Evolutionary conservation across 92 coral and sea anemone genomes (phyloP).

Genomic region (Hydrozoanthus gracilis): DNA sequence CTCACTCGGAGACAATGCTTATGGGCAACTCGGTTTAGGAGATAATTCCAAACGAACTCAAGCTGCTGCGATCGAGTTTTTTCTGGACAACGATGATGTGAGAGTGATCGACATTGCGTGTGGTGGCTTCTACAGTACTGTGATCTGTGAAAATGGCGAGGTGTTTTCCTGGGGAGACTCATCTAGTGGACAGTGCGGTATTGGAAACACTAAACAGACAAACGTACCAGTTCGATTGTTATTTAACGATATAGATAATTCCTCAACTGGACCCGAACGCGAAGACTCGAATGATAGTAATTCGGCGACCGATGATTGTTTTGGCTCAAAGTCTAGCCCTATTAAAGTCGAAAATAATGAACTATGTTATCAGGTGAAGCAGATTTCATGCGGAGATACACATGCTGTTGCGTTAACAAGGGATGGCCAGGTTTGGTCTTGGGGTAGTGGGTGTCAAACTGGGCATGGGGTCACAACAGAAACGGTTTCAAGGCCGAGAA

Average conservation of each 20-base stretch:
- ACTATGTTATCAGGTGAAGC: conserved; percentile 42
- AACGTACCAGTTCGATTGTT: conserved; percentile 67
- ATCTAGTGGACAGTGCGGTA: conserved; percentile 94
- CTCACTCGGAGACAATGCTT: conserved; percentile 84
- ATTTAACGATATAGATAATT: conserved; percentile 54
- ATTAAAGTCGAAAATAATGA: not conserved
- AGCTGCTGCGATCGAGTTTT: conserved; percentile 64
- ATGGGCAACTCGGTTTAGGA: conserved; percentile 95
- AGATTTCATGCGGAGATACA: conserved; percentile 87
- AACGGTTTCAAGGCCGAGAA: conserved; percentile 64
- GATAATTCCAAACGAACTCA: conserved; percentile 73
- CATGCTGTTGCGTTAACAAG: conserved; percentile 83
- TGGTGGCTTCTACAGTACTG: conserved; percentile 86
- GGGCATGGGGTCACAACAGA: conserved; percentile 77
- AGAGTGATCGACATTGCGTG: conserved; percentile 78
- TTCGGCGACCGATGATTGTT: conserved; percentile 17
- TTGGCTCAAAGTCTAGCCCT: conserved; percentile 27
- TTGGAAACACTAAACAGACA: conserved; percentile 67
- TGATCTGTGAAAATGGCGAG: conserved; percentile 75
- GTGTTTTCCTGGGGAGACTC: conserved; percentile 97
- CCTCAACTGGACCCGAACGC: not conserved
- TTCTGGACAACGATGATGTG: conserved; percentile 59
- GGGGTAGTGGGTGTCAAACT: conserved; percentile 92
- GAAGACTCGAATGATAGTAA: not conserved
- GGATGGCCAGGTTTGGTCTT: conserved; percentile 91